Percentiles rank a stretch among this genome's conserved stretches.
Conservation (phyloP, 2,113 vertebrate genomes). For the Corynorhinus townsendii region DNA sequence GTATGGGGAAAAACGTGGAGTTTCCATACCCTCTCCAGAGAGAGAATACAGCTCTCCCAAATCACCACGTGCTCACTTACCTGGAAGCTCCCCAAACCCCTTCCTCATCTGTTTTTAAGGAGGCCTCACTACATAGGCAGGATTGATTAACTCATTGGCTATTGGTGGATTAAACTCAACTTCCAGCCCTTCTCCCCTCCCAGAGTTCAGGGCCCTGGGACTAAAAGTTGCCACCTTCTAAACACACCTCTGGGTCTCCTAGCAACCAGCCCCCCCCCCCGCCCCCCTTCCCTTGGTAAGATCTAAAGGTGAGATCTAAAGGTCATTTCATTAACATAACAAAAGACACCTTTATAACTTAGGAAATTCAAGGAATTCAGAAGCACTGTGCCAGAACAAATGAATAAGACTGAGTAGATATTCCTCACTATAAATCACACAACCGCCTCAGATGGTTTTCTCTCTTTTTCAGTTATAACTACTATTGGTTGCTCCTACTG, state of each 20-base stretch:
- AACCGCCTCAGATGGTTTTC: accelerated
- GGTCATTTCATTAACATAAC: not conserved
- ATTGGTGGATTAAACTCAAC: not conserved
- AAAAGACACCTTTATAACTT: not conserved
- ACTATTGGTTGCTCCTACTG: not conserved
- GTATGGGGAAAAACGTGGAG: not conserved
- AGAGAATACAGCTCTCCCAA: not conserved
- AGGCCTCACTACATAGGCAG: not conserved
- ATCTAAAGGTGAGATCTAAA: not conserved
- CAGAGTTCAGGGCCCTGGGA: accelerated
- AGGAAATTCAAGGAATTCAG: not conserved
- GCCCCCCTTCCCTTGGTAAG: not conserved
- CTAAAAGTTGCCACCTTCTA: not conserved
- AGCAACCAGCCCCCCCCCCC: not conserved
- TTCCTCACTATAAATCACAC: not conserved
- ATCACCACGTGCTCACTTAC: not conserved
- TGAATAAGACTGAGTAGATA: not conserved
- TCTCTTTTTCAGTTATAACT: not conserved
- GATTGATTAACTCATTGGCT: not conserved
- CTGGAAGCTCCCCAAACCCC: not conserved
- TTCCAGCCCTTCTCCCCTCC: not conserved
- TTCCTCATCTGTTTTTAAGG: not conserved
- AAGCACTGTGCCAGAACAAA: not conserved
- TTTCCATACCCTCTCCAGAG: not conserved
- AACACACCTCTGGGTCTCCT: not conserved